A percentile compares a stretch with the other conserved stretches of the same genome.
phyloP scores from a whole-genome alignment of 2,888 invertebrate species.

The Smittia aterrima region DNA sequence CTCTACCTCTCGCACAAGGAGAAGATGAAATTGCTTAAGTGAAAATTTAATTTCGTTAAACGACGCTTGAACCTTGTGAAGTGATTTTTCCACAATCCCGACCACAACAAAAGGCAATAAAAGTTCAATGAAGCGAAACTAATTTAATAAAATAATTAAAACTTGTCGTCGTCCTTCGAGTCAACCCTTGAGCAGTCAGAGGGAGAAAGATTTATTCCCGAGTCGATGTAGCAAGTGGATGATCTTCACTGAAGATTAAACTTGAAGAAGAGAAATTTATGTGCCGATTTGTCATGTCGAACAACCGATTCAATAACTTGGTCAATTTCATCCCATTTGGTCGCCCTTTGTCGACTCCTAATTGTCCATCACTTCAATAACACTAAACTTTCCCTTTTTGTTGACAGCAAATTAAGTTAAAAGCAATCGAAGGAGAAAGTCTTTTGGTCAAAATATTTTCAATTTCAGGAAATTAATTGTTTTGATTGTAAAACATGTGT shows the following conservation, averaged over 20 bases:
- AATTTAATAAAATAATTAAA: conserved; percentile 42
- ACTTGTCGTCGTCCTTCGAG: neutral
- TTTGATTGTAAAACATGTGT: conserved; percentile 25
- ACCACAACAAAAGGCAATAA: conserved; percentile 34
- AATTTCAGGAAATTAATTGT: conserved; percentile 10
- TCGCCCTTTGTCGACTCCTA: conserved; percentile 5
- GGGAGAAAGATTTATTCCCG: neutral
- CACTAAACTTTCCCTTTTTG: neutral
- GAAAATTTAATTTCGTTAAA: conserved; percentile 23
- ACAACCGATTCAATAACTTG: conserved; percentile 20
- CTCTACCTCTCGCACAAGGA: neutral
- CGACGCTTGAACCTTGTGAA: neutral
- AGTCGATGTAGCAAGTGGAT: conserved; percentile 16
- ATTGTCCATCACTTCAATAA: conserved; percentile 37
- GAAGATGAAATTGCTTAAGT: conserved; percentile 26
- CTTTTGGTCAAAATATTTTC: conserved; percentile 24
- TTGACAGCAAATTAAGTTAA: no score
- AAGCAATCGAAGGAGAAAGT: neutral
- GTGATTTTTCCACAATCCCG: neutral
- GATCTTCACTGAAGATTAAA: conserved; percentile 8
- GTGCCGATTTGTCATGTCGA: conserved; percentile 25
- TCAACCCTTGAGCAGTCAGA: neutral
- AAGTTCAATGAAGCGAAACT: conserved; percentile 34
- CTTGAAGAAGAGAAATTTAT: conserved; percentile 17
- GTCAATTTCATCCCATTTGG: conserved; percentile 25